Base-by-base conservation (phyloP, 1,140 invertebrate genomes). In the Oncopeltus fasciatus region DNA sequence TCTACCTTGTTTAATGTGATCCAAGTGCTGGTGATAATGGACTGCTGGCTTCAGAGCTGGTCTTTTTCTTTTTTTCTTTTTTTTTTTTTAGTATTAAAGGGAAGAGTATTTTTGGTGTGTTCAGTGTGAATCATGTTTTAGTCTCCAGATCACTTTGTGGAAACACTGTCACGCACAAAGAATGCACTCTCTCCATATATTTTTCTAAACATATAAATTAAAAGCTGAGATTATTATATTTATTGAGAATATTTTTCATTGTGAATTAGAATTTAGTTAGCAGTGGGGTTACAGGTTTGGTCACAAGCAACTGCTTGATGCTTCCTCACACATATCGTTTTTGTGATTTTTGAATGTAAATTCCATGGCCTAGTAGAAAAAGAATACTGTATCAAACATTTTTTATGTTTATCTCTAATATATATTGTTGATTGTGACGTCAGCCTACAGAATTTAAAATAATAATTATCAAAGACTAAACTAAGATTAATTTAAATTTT, bases 281-380 rank as follows among this genome's bases (percentile, higher is more conserved):
- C 26, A 53, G 49, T 24, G 49, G 49, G 49, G 49, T 53, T 14
- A 53, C 16, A 53, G 49, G 49, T 24, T 24, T 27, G 5, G 49
- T 24, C 26, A 24, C 49, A 53, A 26, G 24, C 20, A 16, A 8
- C 26, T 53, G 49, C 49, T 24, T 38, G 31, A 14, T 8, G 31
- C 24, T 24, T 24, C 49, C 49, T 53, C 49, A 24, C 49, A 53
- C 49, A 53, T 53, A 53, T 53, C 49, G 49, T 53, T 53, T 53
- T 53, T 53, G 49, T 53, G 49, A 53, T 53, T 53, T 53, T 53
- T 53, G 24, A 24, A 24, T 24, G 26, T 53, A 53, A 38, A 46
- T 46, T 18, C 49, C 49, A 53, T 24, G 49, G 49, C 49, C 49
- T 53, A 53, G 49, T 53, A 53, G 49, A 26, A 26, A 38, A 53